phyloP scores from a whole-genome alignment of 1,140 invertebrate species.

The Stegodyphus dumicola region DNA sequence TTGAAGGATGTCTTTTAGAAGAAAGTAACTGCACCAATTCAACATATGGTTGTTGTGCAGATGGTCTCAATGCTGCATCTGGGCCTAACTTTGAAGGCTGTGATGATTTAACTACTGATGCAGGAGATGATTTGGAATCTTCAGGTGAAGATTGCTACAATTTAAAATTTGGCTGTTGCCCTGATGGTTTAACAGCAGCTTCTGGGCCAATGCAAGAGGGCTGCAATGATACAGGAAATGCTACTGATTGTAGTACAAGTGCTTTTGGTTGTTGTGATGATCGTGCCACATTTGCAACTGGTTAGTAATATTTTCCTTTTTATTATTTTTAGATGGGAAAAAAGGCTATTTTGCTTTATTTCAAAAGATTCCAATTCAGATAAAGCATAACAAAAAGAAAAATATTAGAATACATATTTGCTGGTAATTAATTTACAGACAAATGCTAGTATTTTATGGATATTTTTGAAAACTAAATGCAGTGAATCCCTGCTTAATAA shows the following conservation, averaged over 20 bases:
- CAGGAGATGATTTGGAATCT: slow-evolving; percentile 8
- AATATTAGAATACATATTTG: too few species aligned
- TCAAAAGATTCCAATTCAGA: too few species aligned
- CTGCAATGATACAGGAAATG: slow-evolving; percentile 65
- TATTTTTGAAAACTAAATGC: too few species aligned
- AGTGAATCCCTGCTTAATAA: too few species aligned
- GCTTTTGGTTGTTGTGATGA: slow-evolving; percentile 76
- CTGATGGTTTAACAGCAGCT: slow-evolving; percentile 72
- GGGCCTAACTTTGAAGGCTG: slow-evolving; percentile 86
- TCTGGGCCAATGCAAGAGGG: slow-evolving; percentile 68
- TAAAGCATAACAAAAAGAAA: too few species aligned
- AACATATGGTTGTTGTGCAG: slow-evolving; percentile 81
- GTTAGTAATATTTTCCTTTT: slow-evolving; percentile 65
- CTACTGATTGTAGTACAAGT: slow-evolving; percentile 68
- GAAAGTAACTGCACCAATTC: slow-evolving; percentile 73
- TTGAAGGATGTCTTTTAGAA: slow-evolving; percentile 80
- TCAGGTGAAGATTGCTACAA: slow-evolving; percentile 73
- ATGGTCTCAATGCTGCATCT: slow-evolving; percentile 85
- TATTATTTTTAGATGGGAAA: too few species aligned
- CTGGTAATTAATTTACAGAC: too few species aligned
- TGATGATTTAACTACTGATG: slow-evolving; percentile 61
- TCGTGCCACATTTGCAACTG: slow-evolving; percentile 69
- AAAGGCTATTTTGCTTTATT: too few species aligned
- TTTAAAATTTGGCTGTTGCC: slow-evolving; percentile 68
- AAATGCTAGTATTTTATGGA: too few species aligned